These are phyloP conservation scores for Heliconius ismenius DNA, from an alignment of 2,888 invertebrate genomes.

Conservation along the genomic window DNA sequence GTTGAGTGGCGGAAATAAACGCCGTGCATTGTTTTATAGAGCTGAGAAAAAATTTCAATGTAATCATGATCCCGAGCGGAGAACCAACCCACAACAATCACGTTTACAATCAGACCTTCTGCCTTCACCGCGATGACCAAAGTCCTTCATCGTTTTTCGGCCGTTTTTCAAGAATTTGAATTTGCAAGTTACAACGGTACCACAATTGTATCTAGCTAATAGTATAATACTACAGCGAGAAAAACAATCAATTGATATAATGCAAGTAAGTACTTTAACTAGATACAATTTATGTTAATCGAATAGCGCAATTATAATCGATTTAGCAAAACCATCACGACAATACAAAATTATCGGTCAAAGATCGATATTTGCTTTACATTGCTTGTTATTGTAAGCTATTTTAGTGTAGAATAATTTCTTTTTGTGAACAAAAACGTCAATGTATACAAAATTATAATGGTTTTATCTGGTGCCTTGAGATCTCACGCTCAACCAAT, in stretches of 20 bases:
- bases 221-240: conserved; percentile 9
- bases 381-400: background rate
- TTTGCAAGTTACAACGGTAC: background rate
- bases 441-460: conserved; percentile 14
- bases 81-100: no score
- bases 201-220: conserved; percentile 10
- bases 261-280: conserved; percentile 35
- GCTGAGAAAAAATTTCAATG: background rate
- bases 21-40: background rate
- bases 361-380: background rate
- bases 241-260: conserved; percentile 16
- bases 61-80: no score
- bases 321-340: conserved; percentile 49
- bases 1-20: background rate
- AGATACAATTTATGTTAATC: conserved; percentile 42
- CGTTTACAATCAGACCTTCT: no score
- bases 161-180: background rate
- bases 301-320: conserved; percentile 50
- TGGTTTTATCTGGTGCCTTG: conserved; percentile 4
- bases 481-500: conserved; percentile 38
- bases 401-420: background rate
- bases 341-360: background rate
- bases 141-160: background rate
- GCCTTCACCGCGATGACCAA: no score
- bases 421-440: background rate